Base-by-base conservation (phyloP, 2,797 vertebrate genomes). In the Enteromius radiatus region DNA sequence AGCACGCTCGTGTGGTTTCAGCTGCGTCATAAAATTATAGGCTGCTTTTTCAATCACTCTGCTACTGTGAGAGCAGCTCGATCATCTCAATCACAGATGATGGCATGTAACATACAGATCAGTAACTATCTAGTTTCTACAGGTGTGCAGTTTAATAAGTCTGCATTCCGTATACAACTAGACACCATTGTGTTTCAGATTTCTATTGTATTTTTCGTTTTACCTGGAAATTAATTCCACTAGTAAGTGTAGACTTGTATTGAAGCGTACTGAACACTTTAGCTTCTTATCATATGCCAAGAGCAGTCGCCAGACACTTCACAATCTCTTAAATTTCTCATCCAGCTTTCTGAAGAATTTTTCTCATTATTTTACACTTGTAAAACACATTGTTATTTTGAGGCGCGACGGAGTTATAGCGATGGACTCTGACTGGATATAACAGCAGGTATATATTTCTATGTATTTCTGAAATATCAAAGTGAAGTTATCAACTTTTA, bases 341-440 rank as follows among this genome's bases (percentile, higher is more conserved):
- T 76, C 61, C 52, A 76, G 74, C 28, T 41, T 68, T 64, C 63
- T 68, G 47, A 75, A 68, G 21, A 41, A 59, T 26, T 28, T n/a
- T 21, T 49, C 80, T 67, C 65, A 31, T 82, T 43, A 54, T 67
- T 75, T 76, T 64, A 45, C 38, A 26, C 47, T 76, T 69, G 73
- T 82, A 68, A 82, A 75, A 54, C 65, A 64, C 45, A 15, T 74
- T 64, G 11, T 41, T 69, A 45, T 76, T 65, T 8, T 43, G 47
- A 31, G 11, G 61, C 67, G 31, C 4, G 17, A 26, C 45, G 52
- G 65, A 59, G 41, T 41, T 52, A 49, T 71, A 15, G 5, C 31
- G 61, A 73, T 52, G 43, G 56, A 59, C 19, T 45, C 17, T 73
- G 26, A 73, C 26, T 23, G n/a, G 31, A 36, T 17, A 17, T 3